A percentile compares a stretch with the other conserved stretches of the same genome.
Evolutionary conservation across 2,113 vertebrate species (phyloP).

Genomic region (western clawed frog (Xenopus tropicalis)): UCB_Xtro_10.0 CM004449.2:94101501-94102000

Average conservation of each 20-base stretch:
- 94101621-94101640: neutral
- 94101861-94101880: conserved; percentile 35
- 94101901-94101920: conserved; percentile 6
- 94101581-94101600: conserved; percentile 13
- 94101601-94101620: neutral
- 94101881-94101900: conserved; percentile 24
- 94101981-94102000: too few species aligned
- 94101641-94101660: conserved; percentile 21
- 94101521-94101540: neutral
- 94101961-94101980: too few species aligned
- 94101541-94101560: conserved; percentile 6
- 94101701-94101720: conserved; percentile 37
- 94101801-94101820: conserved; percentile 35
- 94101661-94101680: conserved; percentile 13
- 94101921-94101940: conserved; percentile 17
- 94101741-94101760: conserved; percentile 32
- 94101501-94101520: neutral
- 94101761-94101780: conserved; percentile 31
- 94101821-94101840: conserved; percentile 27
- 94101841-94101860: conserved; percentile 23
- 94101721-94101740: conserved; percentile 42
- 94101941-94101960: neutral
- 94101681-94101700: conserved; percentile 26
- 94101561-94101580: conserved; percentile 2
- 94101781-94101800: conserved; percentile 33